Evolutionary conservation across 2,113 vertebrate species (phyloP), one percentile per base, ranked within the genome.

Genomic region (Tachysurus vachellii): DNA sequence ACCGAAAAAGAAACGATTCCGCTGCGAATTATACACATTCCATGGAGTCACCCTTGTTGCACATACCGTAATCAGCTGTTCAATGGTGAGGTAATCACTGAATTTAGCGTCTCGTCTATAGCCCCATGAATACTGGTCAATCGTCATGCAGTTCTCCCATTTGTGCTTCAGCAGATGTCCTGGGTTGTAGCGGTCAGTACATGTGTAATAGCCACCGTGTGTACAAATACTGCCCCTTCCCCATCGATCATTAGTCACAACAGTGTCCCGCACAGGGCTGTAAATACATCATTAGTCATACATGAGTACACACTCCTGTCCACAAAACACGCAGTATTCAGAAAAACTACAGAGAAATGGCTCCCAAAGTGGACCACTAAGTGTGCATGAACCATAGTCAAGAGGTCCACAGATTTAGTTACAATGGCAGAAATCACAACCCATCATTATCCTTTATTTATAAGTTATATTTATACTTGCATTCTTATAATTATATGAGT

Each of bases 211-310:
- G 36, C 98, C 98, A 0, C 98, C 98, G 0, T 99, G 97, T 0
- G 83, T 95, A 71, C 98, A 99, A 56, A 98, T 96, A 90, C 89
- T 94, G 66, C 93, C 96, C 0, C 0, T 68, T 47, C 96, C 98
- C 98, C 98, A 99, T 0, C 98, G 97, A 87, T 99, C 98, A 16
- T 99, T 99, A 5, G 98, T 99, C 91, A 99, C 98, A 5, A 99
- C 96, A 0, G 94, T 96, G 85, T 98, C 94, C 62, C 95, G 92
- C 19, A 99, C 98, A 0, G 98, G 98, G 91, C 98, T 99, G 93
- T 28, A 85, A 77, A 54, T 47, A 71, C 1, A 82, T 7, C 10
- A 53, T 44, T 53, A 31, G 54, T 81, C 19, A 47, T 73, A 21
- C 54, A 61, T 62, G 56, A 42, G 42, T 50, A 87, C 36, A 36